Evolutionary conservation across 2,113 vertebrate species (phyloP), one percentile per base, ranked within the genome.

Genomic region (Paramormyrops kingsleyae): DNA sequence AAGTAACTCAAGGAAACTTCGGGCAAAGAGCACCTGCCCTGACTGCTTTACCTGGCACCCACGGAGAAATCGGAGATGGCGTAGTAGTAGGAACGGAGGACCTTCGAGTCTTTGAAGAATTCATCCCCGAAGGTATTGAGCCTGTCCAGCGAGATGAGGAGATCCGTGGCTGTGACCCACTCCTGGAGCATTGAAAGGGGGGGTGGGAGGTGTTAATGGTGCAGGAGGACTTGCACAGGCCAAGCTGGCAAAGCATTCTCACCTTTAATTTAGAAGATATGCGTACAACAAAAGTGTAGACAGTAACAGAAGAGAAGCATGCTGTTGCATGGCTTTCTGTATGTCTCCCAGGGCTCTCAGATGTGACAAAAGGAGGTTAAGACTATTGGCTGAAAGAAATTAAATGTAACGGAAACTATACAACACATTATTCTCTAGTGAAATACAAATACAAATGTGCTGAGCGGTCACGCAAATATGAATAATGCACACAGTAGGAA

Each of bases 91-190:
- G 98, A 98, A 87, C 96, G 97, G 46, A 99, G 94, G 91, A 99
- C 98, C 92, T 96, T 97, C 77, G 96, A 93, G 53, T 99, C 98
- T 94, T 97, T 97, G 94, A 99, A 99, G 95, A 99, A 97, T 92
- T 99, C 98, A 0, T 99, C 98, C 42, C 98, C 98, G 3, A 99
- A 99, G 0, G 98, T 99, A 94, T 99, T 99, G 89, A 99, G 97
- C 53, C 98, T 96, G 94, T 98, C 96, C 90, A 99, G 94, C 83
- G 98, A 98, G 93, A 99, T 95, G 91, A 98, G 96, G 91, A 99
- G 94, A 92, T 99, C 98, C 0, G 97, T 98, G 92, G 97, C 97
- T 0, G 98, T 99, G 95, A 99, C 98, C 98, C 98, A 99, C 70
- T 99, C 98, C 98, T 99, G 93, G 31, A 91, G 42, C 87, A 62